Evolutionary conservation across 2,888 invertebrate genomes (phyloP).

Genomic region (Archaeoteleia sp.): DNA sequence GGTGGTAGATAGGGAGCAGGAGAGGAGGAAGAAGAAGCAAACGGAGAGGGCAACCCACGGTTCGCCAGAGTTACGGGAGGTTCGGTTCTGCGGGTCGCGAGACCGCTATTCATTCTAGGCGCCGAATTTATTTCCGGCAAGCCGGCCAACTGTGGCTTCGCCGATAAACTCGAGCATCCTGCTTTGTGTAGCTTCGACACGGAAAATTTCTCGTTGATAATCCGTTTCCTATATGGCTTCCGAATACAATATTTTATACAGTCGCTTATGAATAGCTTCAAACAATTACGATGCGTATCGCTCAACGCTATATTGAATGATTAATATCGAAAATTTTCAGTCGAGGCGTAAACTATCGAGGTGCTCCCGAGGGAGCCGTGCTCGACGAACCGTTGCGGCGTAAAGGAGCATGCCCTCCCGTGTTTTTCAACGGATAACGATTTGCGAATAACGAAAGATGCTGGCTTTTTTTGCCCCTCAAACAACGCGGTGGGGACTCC

Average conservation of each 20-base stretch:
- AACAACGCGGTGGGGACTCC: conserved; percentile 48
- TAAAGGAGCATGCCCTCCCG: too few species aligned
- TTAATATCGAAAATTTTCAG: too few species aligned
- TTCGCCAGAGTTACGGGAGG: conserved; percentile 31
- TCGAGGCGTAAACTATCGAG: too few species aligned
- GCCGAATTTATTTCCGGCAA: conserved; percentile 48
- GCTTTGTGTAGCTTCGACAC: conserved; percentile 14
- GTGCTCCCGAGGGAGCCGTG: too few species aligned
- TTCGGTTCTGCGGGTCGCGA: conserved; percentile 30
- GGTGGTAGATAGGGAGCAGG: too few species aligned
- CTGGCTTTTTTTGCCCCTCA: conserved; percentile 65
- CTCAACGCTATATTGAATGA: too few species aligned
- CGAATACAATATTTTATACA: background rate
- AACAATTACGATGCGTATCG: too few species aligned
- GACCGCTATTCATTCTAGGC: conserved; percentile 39
- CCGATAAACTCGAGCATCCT: conserved; percentile 39
- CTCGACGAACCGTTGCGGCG: too few species aligned
- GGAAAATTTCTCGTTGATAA: conserved; percentile 20
- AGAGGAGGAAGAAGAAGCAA: conserved; percentile 34
- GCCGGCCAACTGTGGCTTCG: conserved; percentile 44
- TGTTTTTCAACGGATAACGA: too few species aligned
- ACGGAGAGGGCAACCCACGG: conserved; percentile 18
- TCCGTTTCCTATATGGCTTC: conserved; percentile 4
- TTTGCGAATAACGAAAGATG: conserved; percentile 25
- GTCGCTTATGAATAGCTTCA: too few species aligned